Conservation (phyloP, 2,113 vertebrate genomes). For the Orycteropus afer region DNA sequence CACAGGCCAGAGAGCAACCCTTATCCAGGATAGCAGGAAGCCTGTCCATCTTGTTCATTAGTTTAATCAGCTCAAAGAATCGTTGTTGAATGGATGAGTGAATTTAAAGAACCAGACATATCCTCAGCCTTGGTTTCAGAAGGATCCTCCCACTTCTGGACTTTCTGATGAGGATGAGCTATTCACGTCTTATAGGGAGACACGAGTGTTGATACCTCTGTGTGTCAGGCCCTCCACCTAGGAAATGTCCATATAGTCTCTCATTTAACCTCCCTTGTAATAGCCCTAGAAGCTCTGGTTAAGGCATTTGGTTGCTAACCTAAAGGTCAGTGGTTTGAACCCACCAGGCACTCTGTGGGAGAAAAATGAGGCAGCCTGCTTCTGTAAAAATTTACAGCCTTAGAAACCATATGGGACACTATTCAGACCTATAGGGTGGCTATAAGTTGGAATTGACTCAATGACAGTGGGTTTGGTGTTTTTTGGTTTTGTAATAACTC, state of each 20-base stretch:
- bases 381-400: no score
- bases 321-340: no score
- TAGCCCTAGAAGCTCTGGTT: no score
- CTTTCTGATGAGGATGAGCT: background rate
- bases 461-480: no score
- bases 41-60: no score
- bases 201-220: background rate
- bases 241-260: background rate
- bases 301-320: no score
- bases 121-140: background rate
- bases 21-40: background rate
- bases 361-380: no score
- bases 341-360: no score
- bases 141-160: background rate
- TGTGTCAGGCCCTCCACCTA: fast-evolving
- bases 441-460: no score
- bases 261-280: background rate
- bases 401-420: no score
- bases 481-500: no score
- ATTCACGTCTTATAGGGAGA: background rate
- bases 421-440: no score
- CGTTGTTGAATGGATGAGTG: background rate
- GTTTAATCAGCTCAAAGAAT: background rate
- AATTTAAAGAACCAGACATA: background rate
- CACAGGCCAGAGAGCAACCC: fast-evolving